Base-by-base conservation (phyloP, 2,113 vertebrate genomes). In the Ceuthmochares aereus region DNA sequence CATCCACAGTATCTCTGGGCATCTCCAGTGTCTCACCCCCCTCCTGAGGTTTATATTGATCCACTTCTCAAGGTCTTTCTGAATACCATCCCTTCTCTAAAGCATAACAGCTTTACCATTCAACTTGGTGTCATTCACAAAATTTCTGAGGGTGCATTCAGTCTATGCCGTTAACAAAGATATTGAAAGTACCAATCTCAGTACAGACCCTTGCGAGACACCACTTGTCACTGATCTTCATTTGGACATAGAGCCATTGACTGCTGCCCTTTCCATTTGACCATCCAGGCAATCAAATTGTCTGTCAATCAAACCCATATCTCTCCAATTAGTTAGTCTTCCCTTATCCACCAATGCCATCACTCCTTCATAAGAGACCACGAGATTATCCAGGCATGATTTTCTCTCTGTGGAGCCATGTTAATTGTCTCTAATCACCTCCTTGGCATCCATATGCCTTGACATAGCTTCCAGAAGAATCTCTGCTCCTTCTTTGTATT, bases 91-190 rank as follows among this genome's bases (percentile, higher is more conserved):
- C 2, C 1, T 83, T 90, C 32, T 10, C 10, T 67, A 29, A 68
- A 64, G 17, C 12, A 4, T 30, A 14, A 43, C 11, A 54, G 1
- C 20, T 1, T 0, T 10, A 59, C 2, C 3, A 12, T 17, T 52
- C 19, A 74, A 29, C 17, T 22, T 62, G n/a, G 3, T 59, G 36
- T 73, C 25, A 68, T 4, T 4, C 5, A 23, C 16, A 63, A 51
- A n/a, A 8, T 43, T 68, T 8, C 12, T 70, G 19, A 15, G 11
- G 2, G 17, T 68, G 10, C 15, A 40, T 27, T 58, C 12, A 52
- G 26, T 86, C 27, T 55, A 15, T 23, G 8, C 5, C 45, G 37
- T 51, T 36, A 64, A 32, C 30, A 42, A 49, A 83, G 67, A 52
- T 37, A 55, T 9, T 36, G 43, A 93, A 10, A 51, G 8, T 42